phyloP scores from a whole-genome alignment of 2,888 invertebrate species.

The Choreutis nemorana region DNA sequence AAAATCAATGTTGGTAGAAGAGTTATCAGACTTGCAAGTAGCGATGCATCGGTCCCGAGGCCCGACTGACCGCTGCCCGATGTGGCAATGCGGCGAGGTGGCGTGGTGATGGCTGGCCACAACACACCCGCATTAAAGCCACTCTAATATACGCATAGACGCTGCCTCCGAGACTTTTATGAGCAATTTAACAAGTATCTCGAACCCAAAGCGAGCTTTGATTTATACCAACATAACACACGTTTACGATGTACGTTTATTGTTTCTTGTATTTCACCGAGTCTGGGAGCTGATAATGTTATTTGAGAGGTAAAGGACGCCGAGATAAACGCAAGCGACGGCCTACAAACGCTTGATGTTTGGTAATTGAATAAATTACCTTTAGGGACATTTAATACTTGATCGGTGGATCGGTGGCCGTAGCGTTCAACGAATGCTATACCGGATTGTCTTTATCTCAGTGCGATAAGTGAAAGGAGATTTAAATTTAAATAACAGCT shows the following conservation, averaged over 20 bases:
- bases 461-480: no score
- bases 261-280: conserved; percentile 47
- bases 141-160: conserved; percentile 46
- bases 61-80: no score
- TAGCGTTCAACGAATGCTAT: no score
- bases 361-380: conserved; percentile 16
- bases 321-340: conserved; percentile 16
- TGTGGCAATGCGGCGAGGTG: conserved; percentile 23
- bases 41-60: conserved; percentile 22
- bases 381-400: conserved; percentile 5
- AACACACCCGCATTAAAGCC: conserved; percentile 36
- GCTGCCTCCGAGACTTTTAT: conserved; percentile 52
- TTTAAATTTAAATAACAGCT: no score
- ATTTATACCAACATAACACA: conserved; percentile 49
- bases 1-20: no score
- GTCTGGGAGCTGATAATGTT: conserved; percentile 43
- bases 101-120: conserved; percentile 13
- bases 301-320: conserved; percentile 30
- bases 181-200: conserved; percentile 57
- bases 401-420: no score
- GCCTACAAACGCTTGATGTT: conserved; percentile 11
- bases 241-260: conserved; percentile 48
- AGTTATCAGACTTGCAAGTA: no score
- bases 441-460: no score
- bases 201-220: conserved; percentile 35